Conservation (phyloP, 2,113 vertebrate genomes). For the Cyanoramphus novaezelandiae region DNA sequence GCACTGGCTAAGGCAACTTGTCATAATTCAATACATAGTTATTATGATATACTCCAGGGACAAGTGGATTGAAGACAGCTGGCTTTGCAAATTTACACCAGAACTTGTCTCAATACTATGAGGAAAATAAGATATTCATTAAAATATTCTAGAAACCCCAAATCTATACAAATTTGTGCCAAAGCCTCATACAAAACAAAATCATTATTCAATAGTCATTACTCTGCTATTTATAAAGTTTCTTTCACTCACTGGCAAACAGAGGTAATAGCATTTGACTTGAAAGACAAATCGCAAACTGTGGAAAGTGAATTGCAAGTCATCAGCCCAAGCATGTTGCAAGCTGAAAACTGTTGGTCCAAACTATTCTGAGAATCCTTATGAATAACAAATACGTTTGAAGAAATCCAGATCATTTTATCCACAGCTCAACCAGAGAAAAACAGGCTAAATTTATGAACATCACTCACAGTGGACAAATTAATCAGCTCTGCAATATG, state of each 20-base stretch:
- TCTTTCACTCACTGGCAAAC: conserved; percentile 27
- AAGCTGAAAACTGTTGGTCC: neutral
- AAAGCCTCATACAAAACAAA: conserved; percentile 27
- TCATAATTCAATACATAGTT: neutral
- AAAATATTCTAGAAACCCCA: conserved; percentile 6
- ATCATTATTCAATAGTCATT: conserved; percentile 9
- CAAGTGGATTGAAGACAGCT: conserved; percentile 1
- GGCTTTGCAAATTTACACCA: conserved; percentile 32
- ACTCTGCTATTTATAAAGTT: conserved; percentile 40
- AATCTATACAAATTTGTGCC: neutral
- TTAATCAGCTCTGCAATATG: neutral
- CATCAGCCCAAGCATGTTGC: neutral
- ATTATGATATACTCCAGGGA: conserved; percentile 4
- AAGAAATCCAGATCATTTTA: conserved; percentile 36
- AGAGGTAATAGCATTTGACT: conserved; percentile 4
- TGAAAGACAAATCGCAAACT: conserved; percentile 24
- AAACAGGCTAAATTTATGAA: conserved; percentile 34
- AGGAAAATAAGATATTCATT: neutral
- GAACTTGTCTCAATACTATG: neutral
- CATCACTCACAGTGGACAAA: conserved; percentile 21
- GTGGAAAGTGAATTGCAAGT: conserved; percentile 42
- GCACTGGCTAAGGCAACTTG: neutral
- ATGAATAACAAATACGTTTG: conserved; percentile 22
- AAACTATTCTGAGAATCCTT: conserved; percentile 32
- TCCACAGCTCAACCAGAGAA: conserved; percentile 9